These are phyloP conservation scores for Trachelus stipa DNA, from an alignment of 2,888 invertebrate species.

Conservation along the genomic window DNA sequence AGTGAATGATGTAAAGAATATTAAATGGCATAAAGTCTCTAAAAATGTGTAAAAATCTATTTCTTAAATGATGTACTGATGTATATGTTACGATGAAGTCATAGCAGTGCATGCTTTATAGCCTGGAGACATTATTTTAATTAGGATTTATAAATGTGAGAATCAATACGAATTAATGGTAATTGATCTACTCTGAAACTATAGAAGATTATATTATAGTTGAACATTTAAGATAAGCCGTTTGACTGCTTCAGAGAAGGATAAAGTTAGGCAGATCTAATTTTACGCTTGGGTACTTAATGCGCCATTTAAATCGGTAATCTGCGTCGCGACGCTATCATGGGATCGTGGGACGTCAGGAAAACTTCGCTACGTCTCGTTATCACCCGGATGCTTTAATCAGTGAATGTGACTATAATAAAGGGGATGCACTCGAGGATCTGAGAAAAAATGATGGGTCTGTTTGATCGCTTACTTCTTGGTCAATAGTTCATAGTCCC, in stretches of 20 bases:
- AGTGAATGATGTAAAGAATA: background rate
- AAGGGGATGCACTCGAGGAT: constrained; percentile 3
- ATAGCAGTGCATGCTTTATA: background rate
- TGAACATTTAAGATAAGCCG: background rate
- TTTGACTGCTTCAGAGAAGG: background rate
- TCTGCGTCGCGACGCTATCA: background rate
- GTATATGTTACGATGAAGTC: background rate
- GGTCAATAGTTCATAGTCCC: background rate
- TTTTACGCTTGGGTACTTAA: background rate
- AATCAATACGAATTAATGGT: background rate
- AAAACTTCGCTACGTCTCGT: background rate
- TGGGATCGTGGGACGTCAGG: background rate
- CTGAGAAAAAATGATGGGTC: constrained; percentile 2
- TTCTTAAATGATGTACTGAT: background rate
- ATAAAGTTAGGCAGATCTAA: background rate
- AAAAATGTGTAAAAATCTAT: background rate
- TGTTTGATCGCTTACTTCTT: background rate
- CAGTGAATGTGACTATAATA: background rate
- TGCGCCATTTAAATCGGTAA: background rate
- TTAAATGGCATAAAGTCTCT: background rate
- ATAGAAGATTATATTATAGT: background rate
- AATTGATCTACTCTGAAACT: background rate
- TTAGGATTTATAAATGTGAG: background rate
- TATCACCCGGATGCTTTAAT: background rate
- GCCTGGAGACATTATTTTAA: background rate